A percentile compares a stretch with the other conserved stretches of the same genome.
Conservation (phyloP, 2,888 invertebrate species). For the Peribatodes rhomboidaria region DNA sequence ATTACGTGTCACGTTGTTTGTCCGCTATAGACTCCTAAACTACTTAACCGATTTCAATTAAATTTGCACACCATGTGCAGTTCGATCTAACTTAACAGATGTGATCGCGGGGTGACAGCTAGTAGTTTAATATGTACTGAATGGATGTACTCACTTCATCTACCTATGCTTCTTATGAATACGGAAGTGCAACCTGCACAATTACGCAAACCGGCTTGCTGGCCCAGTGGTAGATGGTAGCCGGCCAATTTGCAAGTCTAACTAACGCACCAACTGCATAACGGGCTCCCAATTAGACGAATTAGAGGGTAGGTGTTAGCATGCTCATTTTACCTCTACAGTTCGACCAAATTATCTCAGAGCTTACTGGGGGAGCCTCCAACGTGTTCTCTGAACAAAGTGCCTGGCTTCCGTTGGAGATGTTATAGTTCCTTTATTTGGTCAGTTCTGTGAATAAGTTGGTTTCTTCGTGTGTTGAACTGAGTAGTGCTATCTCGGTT, state of each 20-base stretch:
- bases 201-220: slow-evolving; percentile 23
- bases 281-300: slow-evolving; percentile 31
- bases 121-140: no score
- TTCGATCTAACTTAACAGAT: no score
- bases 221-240: slow-evolving; percentile 13
- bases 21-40: no score
- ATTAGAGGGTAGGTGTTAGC: slow-evolving; percentile 31
- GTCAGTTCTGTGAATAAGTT: not conserved
- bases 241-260: slow-evolving; percentile 29
- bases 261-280: slow-evolving; percentile 13
- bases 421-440: not conserved
- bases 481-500: not conserved
- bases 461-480: not conserved
- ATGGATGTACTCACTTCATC: no score
- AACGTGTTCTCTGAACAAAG: not conserved
- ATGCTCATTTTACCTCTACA: not conserved
- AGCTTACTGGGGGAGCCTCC: slow-evolving; percentile 1
- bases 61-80: no score
- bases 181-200: slow-evolving; percentile 23
- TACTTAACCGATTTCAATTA: no score
- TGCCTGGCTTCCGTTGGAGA: not conserved
- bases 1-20: no score
- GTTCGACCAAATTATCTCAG: not conserved
- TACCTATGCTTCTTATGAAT: no score
- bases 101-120: no score